phyloP scores from a whole-genome alignment of 2,888 invertebrate genomes.

The Coleophora flavipennella region DNA sequence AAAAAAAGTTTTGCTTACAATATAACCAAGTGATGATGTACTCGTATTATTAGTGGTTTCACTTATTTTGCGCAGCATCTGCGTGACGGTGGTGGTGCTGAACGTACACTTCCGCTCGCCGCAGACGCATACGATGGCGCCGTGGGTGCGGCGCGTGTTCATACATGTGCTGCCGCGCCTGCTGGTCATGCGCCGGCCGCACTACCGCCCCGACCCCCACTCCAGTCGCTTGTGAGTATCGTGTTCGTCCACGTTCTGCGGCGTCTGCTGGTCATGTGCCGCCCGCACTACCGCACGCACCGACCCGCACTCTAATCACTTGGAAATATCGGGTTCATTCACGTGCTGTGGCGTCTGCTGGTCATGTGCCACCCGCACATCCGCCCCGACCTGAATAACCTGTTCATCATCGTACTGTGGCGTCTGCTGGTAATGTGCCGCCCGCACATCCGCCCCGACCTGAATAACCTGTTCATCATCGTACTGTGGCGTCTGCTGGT shows the following conservation, averaged over 20 bases:
- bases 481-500: no score
- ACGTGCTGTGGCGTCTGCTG: no score
- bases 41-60: no score
- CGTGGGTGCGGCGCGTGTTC: slow-evolving; percentile 96
- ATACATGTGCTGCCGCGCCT: slow-evolving; percentile 96
- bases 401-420: no score
- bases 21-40: no score
- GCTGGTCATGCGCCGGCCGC: slow-evolving; percentile 91
- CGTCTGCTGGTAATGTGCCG: no score
- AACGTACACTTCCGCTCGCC: slow-evolving; percentile 99
- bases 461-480: no score
- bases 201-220: slow-evolving; percentile 76
- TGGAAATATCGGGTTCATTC: slow-evolving; percentile 48
- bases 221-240: slow-evolving; percentile 63
- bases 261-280: slow-evolving; percentile 92
- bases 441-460: no score
- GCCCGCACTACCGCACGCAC: slow-evolving; percentile 80
- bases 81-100: slow-evolving; percentile 95
- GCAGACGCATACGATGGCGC: slow-evolving; percentile 97
- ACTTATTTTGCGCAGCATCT: slow-evolving; percentile 75
- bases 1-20: no score
- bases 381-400: no score
- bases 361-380: no score
- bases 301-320: slow-evolving; percentile 73
- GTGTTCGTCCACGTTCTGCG: slow-evolving; percentile 90